Evolutionary conservation across 2,113 vertebrate genomes (phyloP), one percentile per base, ranked within the genome.

Genomic region (Malurus alboscapulatus): DNA sequence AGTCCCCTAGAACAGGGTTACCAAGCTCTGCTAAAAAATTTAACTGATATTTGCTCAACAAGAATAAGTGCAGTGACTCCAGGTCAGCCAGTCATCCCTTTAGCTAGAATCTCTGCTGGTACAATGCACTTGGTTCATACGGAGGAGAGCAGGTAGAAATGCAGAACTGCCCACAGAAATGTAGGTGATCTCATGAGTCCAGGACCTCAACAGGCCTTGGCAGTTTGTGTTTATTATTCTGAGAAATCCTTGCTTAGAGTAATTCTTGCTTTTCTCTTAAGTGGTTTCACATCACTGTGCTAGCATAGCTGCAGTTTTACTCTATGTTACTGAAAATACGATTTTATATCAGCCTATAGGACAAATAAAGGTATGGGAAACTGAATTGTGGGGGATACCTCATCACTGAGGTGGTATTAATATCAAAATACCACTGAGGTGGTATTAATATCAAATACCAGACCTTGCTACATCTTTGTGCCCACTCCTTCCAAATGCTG

Each of bases 21-120:
- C 34, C 20, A 21, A 59, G 24, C 16, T 80, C 38, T 94, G 81
- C 18, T 93, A 55, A 36, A 67, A 94, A 50, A 30, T 78, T 87
- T 84, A 71, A 40, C 48, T 91, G 93, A 44, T 30, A 55, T 81
- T 80, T 92, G 26, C 26, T 74, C 63, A 38, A 11, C 12, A 58
- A 69, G 58, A 88, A 17, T 32, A 76, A 69, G 27, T 24, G 57
- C 66, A 50, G 22, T 1, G 2, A 19, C 38, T 89, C 7, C 20
- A 47, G 48, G 30, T 92, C 57, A 71, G 47, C 29, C 76, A 87
- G 51, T 69, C 61, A 63, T 71, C 19, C 40, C 16, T 54, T 21
- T 13, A 47, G 29, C 34, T 63, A 9, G 26, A 81, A 67, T 30
- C 14, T 34, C 7, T 32, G 47, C 14, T 81, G 47, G 51, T 71